Conservation (phyloP, 2,888 invertebrate species). For the Theodoxus fluviatilis region DNA sequence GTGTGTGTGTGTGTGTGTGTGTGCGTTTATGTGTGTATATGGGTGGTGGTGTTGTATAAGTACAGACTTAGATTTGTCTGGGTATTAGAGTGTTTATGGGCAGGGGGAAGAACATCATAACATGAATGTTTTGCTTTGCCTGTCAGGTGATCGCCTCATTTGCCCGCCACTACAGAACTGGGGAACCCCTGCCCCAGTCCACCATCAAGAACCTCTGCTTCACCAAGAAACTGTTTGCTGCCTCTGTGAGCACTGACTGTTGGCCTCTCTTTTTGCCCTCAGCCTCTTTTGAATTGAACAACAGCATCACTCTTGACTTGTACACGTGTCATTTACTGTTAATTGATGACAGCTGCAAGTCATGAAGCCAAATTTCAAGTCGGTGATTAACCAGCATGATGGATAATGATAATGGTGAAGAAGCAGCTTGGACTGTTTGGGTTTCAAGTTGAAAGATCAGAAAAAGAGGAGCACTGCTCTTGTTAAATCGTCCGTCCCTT, state of each 20-base stretch:
- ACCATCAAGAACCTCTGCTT: slow-evolving; percentile 82
- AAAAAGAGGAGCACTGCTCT: too few relatives aligned
- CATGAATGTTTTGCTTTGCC: neutral
- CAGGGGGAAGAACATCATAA: neutral
- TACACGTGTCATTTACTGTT: too few relatives aligned
- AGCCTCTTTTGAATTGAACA: too few relatives aligned
- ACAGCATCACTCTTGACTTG: too few relatives aligned
- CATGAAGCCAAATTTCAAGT: too few relatives aligned
- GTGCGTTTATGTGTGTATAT: neutral
- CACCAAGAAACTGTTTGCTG: slow-evolving; percentile 85
- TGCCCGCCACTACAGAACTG: slow-evolving; percentile 89
- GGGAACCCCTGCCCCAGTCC: slow-evolving; percentile 80
- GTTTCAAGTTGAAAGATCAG: too few relatives aligned
- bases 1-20: neutral
- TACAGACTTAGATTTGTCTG: neutral
- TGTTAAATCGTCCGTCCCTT: too few relatives aligned
- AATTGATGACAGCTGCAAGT: too few relatives aligned
- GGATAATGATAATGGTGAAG: too few relatives aligned
- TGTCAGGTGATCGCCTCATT: slow-evolving; percentile 80
- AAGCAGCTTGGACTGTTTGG: too few relatives aligned
- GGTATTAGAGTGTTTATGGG: neutral
- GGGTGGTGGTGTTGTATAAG: neutral
- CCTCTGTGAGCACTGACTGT: slow-evolving; percentile 70
- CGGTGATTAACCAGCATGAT: too few relatives aligned
- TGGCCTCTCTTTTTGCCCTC: neutral